Evolutionary conservation across 2,113 vertebrate genomes (phyloP).

Genomic region (Marmota flaviventris): DNA sequence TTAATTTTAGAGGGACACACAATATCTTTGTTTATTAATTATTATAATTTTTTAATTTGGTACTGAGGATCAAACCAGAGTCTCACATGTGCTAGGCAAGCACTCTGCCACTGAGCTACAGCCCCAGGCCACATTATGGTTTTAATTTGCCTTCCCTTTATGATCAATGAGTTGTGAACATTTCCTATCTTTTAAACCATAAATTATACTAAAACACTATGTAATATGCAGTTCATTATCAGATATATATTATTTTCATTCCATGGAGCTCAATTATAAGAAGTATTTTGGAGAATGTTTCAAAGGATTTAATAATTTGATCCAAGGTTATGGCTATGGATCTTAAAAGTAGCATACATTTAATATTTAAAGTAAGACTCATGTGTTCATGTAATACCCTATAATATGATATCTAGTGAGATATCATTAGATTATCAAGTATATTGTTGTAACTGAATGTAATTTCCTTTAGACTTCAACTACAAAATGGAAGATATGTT

Average conservation of each 20-base stretch:
- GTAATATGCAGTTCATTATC: background rate
- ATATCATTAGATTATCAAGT: background rate
- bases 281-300: background rate
- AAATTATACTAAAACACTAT: conserved; percentile 15
- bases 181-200: conserved; percentile 23
- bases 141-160: conserved; percentile 41
- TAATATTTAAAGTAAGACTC: conserved; percentile 27
- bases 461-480: background rate
- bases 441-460: conserved; percentile 41
- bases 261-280: background rate
- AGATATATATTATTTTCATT: conserved; percentile 37
- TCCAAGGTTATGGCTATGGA: background rate
- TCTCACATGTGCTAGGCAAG: too few species aligned
- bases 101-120: too few species aligned
- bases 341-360: conserved; percentile 2
- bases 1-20: too few species aligned
- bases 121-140: background rate
- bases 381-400: background rate
- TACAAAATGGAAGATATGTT: conserved; percentile 28
- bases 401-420: background rate
- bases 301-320: background rate
- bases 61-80: too few species aligned
- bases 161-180: background rate
- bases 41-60: too few species aligned
- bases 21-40: too few species aligned